Evolutionary conservation across 2,113 vertebrate genomes (phyloP).

Genomic region (Orcinus orca): DNA sequence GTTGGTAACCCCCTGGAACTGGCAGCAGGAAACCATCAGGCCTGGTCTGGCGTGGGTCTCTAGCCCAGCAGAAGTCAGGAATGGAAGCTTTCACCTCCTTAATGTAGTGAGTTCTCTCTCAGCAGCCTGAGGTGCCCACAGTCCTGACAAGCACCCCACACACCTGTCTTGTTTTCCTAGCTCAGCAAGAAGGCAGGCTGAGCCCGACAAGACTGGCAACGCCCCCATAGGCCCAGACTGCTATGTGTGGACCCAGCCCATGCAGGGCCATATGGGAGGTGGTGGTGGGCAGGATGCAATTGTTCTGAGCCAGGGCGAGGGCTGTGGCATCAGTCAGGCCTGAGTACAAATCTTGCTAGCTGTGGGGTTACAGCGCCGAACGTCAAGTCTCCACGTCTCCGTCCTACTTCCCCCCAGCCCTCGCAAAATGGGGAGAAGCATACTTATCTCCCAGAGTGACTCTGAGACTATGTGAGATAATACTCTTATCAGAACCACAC

Average conservation of each 20-base stretch:
- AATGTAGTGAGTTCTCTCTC: not conserved
- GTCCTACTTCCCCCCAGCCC: not conserved
- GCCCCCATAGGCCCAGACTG: not conserved
- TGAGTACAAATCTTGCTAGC: not conserved
- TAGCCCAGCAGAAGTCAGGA: not conserved
- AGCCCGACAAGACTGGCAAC: not conserved
- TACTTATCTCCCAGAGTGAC: not conserved
- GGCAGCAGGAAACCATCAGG: not conserved
- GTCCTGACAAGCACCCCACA: not conserved
- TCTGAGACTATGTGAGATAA: not conserved
- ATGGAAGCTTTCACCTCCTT: not conserved
- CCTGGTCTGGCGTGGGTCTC: not conserved
- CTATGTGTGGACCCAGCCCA: not conserved
- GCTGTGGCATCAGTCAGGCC: not conserved
- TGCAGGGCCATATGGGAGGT: fast-evolving
- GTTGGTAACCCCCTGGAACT: constrained; percentile 10
- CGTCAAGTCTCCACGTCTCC: not conserved
- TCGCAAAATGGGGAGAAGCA: not conserved
- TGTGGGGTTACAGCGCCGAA: not conserved
- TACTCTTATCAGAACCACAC: not conserved
- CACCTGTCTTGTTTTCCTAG: not conserved
- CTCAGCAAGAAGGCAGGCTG: not conserved
- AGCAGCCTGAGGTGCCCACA: fast-evolving
- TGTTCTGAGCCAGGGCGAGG: not conserved
- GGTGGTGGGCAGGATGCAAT: not conserved